Evolutionary conservation across 2,888 invertebrate genomes (phyloP), one percentile per base, ranked within the genome.

Genomic region (Temnothorax rugatulus): DNA sequence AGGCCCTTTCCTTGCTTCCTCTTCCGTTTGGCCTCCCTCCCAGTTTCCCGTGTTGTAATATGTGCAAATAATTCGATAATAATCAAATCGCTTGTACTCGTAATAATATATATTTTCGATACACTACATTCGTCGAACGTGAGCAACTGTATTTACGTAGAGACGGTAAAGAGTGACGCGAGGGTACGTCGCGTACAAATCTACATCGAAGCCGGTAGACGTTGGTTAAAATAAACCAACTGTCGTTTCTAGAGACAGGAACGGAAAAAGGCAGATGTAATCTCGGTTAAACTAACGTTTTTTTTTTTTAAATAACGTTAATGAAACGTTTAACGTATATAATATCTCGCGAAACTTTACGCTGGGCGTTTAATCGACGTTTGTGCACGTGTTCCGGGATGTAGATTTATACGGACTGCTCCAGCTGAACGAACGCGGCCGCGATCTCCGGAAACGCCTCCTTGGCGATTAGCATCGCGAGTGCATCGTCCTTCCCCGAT

Each of bases 41-140:
- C 86, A 87, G 82, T 88, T 82, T 84, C 86, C 86, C 88, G 83
- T 88, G 88, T 90, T 92, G 91, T 92, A 47, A 91, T 92, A 90
- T 91, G 92, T 93, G 93, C 93, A 93, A 92, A 92, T 92, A 93
- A 93, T 93, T 93, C 92, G 91, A 92, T 91, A 91, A 91, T 92
- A 92, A 91, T 91, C 89, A 91, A 90, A 91, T 92, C 85, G 90
- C 91, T 91, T 90, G 84, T 89, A 88, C 86, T 86, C 89, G 82
- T 88, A 41, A 90, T 88, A 88, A 90, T 89, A 91, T 91, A 92
- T 92, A 91, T 92, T 92, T 92, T 92, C 92, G 92, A 92, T 91
- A 92, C 88, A 92, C 88, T 90, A 91, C 90, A 84, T 86, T 91
- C 90, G 90, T 88, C 90, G 87, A 86, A 82, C 84, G 85, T 85